Percentiles rank a stretch among this genome's conserved stretches.
phyloP scores from a whole-genome alignment of 2,113 vertebrate genomes.

The Phodopus roborovskii region DNA sequence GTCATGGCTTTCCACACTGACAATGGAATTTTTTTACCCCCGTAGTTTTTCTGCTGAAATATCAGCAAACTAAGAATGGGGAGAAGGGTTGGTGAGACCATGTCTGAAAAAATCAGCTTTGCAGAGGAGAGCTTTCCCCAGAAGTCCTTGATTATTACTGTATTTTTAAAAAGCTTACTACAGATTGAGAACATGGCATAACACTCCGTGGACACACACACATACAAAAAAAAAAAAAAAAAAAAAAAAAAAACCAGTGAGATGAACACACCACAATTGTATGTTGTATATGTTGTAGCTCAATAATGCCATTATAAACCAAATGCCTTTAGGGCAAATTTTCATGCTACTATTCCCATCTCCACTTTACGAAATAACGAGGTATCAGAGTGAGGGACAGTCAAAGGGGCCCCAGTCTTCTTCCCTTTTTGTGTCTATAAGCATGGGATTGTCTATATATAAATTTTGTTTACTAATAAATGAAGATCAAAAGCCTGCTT shows the following conservation, averaged over 20 bases:
- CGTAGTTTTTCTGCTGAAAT: background rate
- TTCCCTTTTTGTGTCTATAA: conserved; percentile 9
- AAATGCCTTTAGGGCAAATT: background rate
- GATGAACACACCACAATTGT: background rate
- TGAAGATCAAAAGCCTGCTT: background rate
- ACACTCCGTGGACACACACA: background rate
- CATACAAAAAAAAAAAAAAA: background rate
- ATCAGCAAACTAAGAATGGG: conserved; percentile 32
- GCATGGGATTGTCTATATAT: background rate
- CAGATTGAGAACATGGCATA: background rate
- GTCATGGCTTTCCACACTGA: background rate
- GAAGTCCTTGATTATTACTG: background rate
- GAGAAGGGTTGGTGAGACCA: background rate
- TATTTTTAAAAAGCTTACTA: conserved; percentile 1
- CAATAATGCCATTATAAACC: background rate
- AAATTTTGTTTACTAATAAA: background rate
- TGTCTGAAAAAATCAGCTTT: conserved; percentile 17
- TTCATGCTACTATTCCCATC: background rate
- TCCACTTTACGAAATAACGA: background rate
- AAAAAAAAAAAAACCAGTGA: background rate
- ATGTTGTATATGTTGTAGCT: background rate
- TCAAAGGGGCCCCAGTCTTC: background rate
- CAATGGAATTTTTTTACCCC: background rate
- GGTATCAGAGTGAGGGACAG: background rate
- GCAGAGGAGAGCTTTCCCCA: background rate